phyloP scores from a whole-genome alignment of 2,113 vertebrate genomes.

The Istiophorus platypterus region DNA sequence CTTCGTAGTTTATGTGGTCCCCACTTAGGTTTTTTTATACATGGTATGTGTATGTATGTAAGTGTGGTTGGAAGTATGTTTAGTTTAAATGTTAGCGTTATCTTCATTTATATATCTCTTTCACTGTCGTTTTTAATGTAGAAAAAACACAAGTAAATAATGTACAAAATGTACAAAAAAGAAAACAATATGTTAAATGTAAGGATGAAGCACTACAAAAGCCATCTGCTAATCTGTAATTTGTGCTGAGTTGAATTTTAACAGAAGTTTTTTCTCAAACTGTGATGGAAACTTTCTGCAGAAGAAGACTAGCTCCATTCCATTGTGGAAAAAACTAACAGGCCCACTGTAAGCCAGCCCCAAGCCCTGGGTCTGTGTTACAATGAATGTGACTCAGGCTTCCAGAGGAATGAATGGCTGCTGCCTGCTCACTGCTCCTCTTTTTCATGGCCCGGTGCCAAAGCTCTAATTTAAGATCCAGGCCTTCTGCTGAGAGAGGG shows the following conservation, averaged over 20 bases:
- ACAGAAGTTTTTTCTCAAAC: constrained; percentile 21
- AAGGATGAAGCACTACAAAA: constrained; percentile 2
- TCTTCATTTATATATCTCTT: not conserved
- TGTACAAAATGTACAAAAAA: not conserved
- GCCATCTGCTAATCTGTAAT: constrained; percentile 7
- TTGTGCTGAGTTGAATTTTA: constrained; percentile 47
- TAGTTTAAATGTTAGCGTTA: not conserved
- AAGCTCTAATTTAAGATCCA: constrained; percentile 82
- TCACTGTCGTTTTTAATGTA: not conserved
- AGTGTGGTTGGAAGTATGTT: not conserved
- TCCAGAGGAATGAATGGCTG: constrained; percentile 78
- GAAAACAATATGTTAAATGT: not conserved
- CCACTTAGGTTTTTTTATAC: not conserved
- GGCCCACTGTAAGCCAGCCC: constrained; percentile 44
- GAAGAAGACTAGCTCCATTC: constrained; percentile 22
- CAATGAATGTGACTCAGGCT: constrained; percentile 73
- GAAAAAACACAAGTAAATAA: not conserved
- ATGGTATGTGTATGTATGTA: not conserved
- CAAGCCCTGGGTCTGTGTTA: constrained; percentile 53
- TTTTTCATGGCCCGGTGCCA: constrained; percentile 75
- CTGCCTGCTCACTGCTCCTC: constrained; percentile 64
- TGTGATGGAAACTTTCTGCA: constrained; percentile 41
- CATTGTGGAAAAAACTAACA: constrained; percentile 64
- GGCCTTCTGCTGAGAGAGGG: constrained; percentile 74
- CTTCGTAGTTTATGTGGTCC: not conserved